Evolutionary conservation across 1,140 invertebrate species (phyloP).

Genomic region (Zaprionus capensis): DNA sequence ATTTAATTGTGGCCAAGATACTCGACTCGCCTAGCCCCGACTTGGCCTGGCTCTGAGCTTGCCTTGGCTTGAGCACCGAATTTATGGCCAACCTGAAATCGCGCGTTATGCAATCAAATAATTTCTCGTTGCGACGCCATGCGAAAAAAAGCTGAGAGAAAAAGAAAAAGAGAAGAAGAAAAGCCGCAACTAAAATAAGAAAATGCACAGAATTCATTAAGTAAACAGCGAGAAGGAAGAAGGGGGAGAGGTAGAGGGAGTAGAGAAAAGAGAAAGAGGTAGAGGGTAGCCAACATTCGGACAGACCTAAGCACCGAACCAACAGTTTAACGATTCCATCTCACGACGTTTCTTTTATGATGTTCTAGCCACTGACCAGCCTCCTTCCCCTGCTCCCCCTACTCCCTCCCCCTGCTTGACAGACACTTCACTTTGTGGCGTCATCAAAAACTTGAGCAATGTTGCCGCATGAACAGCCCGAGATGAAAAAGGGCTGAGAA

Average conservation of each 20-base stretch:
- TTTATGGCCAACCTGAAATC: slow-evolving; percentile 69
- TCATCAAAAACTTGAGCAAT: slow-evolving; percentile 52
- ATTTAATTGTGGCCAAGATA: slow-evolving; percentile 69
- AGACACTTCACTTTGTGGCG: slow-evolving; percentile 35
- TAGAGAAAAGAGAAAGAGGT: neutral
- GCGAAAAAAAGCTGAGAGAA: slow-evolving; percentile 25
- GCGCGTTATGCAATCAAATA: slow-evolving; percentile 80
- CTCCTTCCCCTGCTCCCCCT: neutral
- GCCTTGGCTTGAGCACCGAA: slow-evolving; percentile 55
- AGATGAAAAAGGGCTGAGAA: slow-evolving; percentile 45
- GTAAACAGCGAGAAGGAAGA: slow-evolving; percentile 11
- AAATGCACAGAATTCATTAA: slow-evolving; percentile 63
- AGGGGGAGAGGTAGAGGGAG: neutral
- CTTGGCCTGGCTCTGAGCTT: neutral
- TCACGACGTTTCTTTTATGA: slow-evolving; percentile 55
- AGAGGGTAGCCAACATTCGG: slow-evolving; percentile 3
- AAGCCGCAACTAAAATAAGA: slow-evolving; percentile 41
- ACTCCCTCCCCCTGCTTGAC: neutral
- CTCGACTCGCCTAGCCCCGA: neutral
- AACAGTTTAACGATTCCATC: slow-evolving; percentile 63
- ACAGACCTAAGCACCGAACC: slow-evolving; percentile 29
- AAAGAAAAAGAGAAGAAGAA: neutral
- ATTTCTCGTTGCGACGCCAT: slow-evolving; percentile 52
- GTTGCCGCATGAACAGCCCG: slow-evolving; percentile 20
- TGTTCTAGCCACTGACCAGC: slow-evolving; percentile 44